phyloP scores from a whole-genome alignment of 2,888 invertebrate genomes.

The Onchidella celtica region DNA sequence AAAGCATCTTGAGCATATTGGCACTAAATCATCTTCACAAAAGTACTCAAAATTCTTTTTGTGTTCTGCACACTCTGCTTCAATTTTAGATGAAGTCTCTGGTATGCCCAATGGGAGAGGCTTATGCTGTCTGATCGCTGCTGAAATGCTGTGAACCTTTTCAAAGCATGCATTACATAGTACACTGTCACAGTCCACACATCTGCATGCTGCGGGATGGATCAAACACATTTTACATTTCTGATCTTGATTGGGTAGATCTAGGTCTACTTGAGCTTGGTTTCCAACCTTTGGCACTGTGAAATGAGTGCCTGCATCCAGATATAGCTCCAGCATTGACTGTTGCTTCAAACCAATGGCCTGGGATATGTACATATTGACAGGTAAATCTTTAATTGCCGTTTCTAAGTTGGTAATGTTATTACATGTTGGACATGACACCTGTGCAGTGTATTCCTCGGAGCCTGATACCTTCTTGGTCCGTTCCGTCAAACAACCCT shows the following conservation, averaged over 20 bases:
- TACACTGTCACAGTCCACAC: conserved; percentile 69
- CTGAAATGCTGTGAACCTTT: conserved; percentile 59
- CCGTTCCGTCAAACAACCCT: conserved; percentile 62
- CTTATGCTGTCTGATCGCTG: conserved; percentile 36
- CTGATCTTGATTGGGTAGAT: not conserved
- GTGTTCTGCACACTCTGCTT: conserved; percentile 21
- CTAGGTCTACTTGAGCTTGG: not conserved
- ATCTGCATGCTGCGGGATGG: conserved; percentile 62
- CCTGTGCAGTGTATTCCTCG: not conserved
- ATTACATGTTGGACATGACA: conserved; percentile 64
- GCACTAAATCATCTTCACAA: conserved; percentile 75
- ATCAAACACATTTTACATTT: conserved; percentile 44
- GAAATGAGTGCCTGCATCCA: not conserved
- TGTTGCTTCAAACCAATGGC: conserved; percentile 18
- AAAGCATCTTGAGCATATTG: conserved; percentile 78
- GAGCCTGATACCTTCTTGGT: conserved; percentile 53
- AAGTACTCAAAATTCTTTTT: conserved; percentile 75
- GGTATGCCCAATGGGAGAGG: not conserved
- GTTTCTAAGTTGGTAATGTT: conserved; percentile 54
- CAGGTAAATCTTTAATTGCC: conserved; percentile 44
- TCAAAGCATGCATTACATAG: conserved; percentile 70
- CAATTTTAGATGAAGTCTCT: not conserved
- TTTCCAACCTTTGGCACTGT: not conserved
- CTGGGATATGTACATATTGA: conserved; percentile 25
- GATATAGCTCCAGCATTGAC: conserved; percentile 16